Evolutionary conservation across 2,797 vertebrate species (phyloP).

Genomic region (Sebastes vulpes): DNA sequence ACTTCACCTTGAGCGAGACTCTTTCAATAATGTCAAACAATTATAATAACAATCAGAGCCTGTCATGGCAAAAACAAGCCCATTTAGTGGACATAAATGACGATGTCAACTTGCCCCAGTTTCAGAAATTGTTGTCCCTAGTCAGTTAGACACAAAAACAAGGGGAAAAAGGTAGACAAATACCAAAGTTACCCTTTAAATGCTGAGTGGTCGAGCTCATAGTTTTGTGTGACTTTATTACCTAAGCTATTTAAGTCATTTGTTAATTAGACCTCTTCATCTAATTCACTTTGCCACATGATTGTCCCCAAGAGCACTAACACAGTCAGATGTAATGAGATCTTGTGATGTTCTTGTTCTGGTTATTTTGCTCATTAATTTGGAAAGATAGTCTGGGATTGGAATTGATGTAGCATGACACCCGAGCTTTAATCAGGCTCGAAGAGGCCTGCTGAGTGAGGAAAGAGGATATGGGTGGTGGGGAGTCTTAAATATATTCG

Average conservation of each 20-base stretch:
- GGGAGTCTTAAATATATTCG: not conserved
- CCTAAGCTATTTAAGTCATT: conserved; percentile 61
- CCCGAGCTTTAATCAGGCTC: conserved; percentile 55
- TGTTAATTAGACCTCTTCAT: conserved; percentile 68
- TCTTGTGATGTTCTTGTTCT: conserved; percentile 79
- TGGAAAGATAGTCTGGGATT: conserved; percentile 67
- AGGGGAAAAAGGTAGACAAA: no score
- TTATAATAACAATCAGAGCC: no score
- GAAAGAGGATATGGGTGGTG: conserved; percentile 15
- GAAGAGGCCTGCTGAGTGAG: conserved; percentile 30
- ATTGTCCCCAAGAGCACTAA: conserved; percentile 61
- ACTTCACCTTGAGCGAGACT: no score
- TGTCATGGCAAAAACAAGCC: no score
- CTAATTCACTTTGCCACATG: conserved; percentile 65
- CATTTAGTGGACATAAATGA: no score
- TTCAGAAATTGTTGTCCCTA: not conserved
- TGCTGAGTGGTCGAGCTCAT: not conserved
- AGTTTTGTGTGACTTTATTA: conserved; percentile 38
- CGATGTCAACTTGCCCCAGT: no score
- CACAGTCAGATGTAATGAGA: conserved; percentile 74
- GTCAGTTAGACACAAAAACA: no score
- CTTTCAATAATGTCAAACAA: no score
- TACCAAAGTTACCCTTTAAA: not conserved
- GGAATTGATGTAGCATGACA: conserved; percentile 75
- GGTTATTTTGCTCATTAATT: conserved; percentile 84